phyloP scores from a whole-genome alignment of 2,113 vertebrate species.

The Psephotus haematonotus region DNA sequence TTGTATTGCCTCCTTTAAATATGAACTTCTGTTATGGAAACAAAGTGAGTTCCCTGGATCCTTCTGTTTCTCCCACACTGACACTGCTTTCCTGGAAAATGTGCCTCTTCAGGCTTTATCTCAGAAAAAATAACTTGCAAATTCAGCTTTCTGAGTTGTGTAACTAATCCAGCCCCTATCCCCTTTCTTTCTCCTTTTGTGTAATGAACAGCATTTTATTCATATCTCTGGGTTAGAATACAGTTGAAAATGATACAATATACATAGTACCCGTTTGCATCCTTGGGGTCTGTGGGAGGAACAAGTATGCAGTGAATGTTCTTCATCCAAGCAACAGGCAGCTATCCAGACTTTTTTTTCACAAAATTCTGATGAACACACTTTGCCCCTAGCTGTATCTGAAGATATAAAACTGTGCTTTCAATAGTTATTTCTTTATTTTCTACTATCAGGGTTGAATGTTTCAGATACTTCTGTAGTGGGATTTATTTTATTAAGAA shows the following conservation, averaged over 20 bases:
- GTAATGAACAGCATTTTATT: conserved; percentile 59
- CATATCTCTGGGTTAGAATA: conserved; percentile 52
- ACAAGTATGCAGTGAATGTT: conserved; percentile 53
- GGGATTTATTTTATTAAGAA: conserved; percentile 10
- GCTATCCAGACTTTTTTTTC: conserved; percentile 55
- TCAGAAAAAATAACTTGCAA: conserved; percentile 23
- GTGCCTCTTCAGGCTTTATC: neutral
- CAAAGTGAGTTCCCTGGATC: neutral
- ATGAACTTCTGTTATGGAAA: neutral
- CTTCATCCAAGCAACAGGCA: conserved; percentile 32
- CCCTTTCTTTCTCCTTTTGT: neutral
- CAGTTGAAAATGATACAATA: conserved; percentile 40
- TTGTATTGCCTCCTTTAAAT: neutral
- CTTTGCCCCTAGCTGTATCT: conserved; percentile 50
- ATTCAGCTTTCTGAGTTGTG: conserved; percentile 13
- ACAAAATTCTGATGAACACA: neutral
- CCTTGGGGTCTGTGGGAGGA: conserved; percentile 61
- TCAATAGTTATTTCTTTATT: conserved; percentile 53
- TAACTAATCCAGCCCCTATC: conserved; percentile 13
- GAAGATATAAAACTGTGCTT: conserved; percentile 41
- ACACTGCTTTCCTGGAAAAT: neutral
- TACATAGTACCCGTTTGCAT: conserved; percentile 54
- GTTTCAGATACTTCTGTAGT: conserved; percentile 1
- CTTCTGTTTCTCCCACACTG: neutral
- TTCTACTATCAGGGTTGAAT: conserved; percentile 7